Evolutionary conservation across 1,140 invertebrate genomes (phyloP).

Genomic region (Drosophila lacertosa): DNA sequence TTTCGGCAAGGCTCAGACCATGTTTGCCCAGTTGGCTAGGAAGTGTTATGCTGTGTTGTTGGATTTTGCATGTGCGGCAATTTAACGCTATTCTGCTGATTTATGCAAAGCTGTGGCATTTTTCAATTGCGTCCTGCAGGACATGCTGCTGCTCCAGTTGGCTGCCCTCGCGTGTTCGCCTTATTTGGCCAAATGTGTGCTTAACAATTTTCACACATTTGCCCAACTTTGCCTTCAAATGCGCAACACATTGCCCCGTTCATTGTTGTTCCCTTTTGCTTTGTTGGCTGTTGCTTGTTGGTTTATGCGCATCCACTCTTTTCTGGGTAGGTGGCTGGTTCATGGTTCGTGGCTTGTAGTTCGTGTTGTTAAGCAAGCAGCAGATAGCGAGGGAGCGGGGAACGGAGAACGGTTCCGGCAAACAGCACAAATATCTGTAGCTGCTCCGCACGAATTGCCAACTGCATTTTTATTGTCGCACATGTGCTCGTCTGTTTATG

Average conservation of each 20-base stretch:
- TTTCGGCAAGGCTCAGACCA: slow-evolving; percentile 63
- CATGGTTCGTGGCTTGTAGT: neutral
- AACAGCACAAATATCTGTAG: slow-evolving; percentile 42
- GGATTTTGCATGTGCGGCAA: slow-evolving; percentile 59
- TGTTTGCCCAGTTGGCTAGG: slow-evolving; percentile 30
- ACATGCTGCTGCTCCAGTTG: slow-evolving; percentile 17
- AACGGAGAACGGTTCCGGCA: neutral
- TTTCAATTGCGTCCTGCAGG: slow-evolving; percentile 75
- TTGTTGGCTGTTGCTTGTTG: slow-evolving; percentile 41
- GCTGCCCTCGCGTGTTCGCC: slow-evolving; percentile 1
- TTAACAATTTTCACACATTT: slow-evolving; percentile 75
- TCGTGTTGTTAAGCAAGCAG: too few relatives aligned
- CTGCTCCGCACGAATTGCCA: slow-evolving; percentile 56
- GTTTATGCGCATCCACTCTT: slow-evolving; percentile 25
- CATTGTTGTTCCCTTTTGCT: slow-evolving; percentile 46
- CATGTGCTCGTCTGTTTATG: slow-evolving; percentile 19
- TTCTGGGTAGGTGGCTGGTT: neutral
- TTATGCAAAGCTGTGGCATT: slow-evolving; percentile 80
- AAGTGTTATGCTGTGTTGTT: neutral
- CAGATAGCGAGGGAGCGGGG: too few relatives aligned
- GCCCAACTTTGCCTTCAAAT: slow-evolving; percentile 77
- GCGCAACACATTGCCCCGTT: slow-evolving; percentile 74
- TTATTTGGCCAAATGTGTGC: slow-evolving; percentile 36
- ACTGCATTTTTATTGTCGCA: slow-evolving; percentile 76
- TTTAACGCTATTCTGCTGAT: slow-evolving; percentile 78